Evolutionary conservation across 2,797 vertebrate species (phyloP), one percentile per base, ranked within the genome.

Genomic region (Oceanodroma leucorhoa): DNA sequence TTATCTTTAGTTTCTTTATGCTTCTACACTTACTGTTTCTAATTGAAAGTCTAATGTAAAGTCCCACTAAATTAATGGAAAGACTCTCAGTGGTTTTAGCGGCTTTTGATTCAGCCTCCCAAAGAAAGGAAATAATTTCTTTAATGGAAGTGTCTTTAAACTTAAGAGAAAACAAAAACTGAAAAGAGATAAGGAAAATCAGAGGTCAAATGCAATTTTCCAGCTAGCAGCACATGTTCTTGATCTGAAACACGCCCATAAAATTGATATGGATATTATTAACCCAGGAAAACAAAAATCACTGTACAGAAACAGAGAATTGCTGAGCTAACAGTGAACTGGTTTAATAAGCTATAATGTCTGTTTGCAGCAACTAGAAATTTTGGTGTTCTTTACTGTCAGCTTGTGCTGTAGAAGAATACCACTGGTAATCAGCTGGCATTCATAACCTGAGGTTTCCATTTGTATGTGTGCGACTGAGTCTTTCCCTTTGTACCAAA

Each of bases 1-100:
- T 96, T 95, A 89, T 96, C 86, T 92, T 92, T 19, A 19, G 40
- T 89, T 93, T 83, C 90, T 96, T 89, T 93, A 80, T 82, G 32
- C 70, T 83, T 82, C 77, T 84, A 34, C 20, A 3, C 45, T 81
- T 79, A 81, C 55, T 89, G 50, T 83, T 94, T 90, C 86, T 80
- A 85, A 87, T 54, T 92, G 86, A 92, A 90, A 84, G 81, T 73
- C 75, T 90, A 54, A 93, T 34, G 60, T 82, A 94, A 93, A 85
- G 83, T 23, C 76, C 55, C 60, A 21, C 67, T 76, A 93, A 79
- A 62, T 82, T 90, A 87, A 92, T 38, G 24, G 75, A 77, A 92
- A 85, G 41, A 3, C 21, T 90, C 45, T 55, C 48, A 43, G 45
- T 32, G 30, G 43, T 90, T 96, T 93, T 84, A 82, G 41, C 1